phyloP scores from a whole-genome alignment of 2,797 vertebrate species.

The Hirundo rustica region DNA sequence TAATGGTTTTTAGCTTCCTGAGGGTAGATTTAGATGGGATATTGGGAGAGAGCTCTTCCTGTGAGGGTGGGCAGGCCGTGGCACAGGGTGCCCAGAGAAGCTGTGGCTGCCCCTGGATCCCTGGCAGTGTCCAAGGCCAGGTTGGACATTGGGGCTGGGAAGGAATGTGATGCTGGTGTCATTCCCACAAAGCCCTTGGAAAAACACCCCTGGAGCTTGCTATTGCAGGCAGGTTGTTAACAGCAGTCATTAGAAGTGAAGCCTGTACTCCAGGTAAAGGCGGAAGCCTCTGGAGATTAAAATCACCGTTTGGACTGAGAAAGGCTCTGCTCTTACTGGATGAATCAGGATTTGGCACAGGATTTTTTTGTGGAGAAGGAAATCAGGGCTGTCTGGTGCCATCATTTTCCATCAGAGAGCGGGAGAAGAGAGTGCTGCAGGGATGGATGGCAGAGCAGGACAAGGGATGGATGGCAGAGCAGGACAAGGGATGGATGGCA shows the following conservation, averaged over 20 bases:
- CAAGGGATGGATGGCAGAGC: no score
- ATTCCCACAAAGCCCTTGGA: neutral
- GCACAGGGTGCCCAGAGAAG: neutral
- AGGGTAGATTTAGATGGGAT: neutral
- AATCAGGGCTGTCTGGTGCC: neutral
- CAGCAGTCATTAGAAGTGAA: neutral
- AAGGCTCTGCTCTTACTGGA: neutral
- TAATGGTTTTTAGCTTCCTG: neutral
- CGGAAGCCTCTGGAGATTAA: neutral
- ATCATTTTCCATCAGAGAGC: fast-evolving
- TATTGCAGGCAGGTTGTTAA: neutral
- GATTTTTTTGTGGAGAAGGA: neutral
- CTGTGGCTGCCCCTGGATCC: neutral
- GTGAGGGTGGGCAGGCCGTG: neutral
- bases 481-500: neutral
- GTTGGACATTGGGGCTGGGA: fast-evolving
- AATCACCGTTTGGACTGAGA: neutral
- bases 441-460: neutral
- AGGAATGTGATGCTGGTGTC: neutral
- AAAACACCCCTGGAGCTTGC: neutral
- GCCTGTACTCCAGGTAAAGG: neutral
- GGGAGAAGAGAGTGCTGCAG: neutral
- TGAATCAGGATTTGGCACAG: neutral
- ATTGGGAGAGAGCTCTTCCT: fast-evolving
- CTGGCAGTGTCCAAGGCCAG: neutral